Evolutionary conservation across 2,888 invertebrate species (phyloP), one percentile per base, ranked within the genome.

Genomic region (Stenotaenia linearis): DNA sequence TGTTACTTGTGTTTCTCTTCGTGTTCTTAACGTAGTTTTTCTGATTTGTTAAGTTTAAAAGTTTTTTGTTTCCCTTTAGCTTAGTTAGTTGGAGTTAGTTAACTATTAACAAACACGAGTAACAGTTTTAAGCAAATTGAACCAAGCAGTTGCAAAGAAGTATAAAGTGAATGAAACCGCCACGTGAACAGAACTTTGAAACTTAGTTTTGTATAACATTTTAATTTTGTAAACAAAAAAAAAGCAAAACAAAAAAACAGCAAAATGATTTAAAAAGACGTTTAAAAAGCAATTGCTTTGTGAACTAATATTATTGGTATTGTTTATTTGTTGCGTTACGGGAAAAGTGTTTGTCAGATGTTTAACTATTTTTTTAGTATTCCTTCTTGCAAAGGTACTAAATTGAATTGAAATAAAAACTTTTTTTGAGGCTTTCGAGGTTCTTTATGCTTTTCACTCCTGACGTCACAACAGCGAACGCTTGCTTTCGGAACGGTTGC

Each of bases 131-230:
- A 69, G 69, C 69, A 69, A 69, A 69, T 69, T 23, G n/a, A 69
- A 69, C 69, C 69, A 69, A 69, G 69, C 69, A 25, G 69, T 0
- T 69, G 69, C 28, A 69, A 69, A 37, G 37, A 75, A 75, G 76
- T 77, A 37, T 30, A 45, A 77, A 77, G 77, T 77, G 77, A 77
- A 77, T 77, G 77, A 77, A 45, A 45, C 77, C 77, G 40, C 77
- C 77, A 77, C 77, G 77, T 77, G 77, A 77, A 77, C 77, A 77
- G 77, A 75, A 50, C 50, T 50, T 50, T 50, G 50, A 50, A 32
- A 75, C 35, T 75, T 32, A 75, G 37, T 75, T 37, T 37, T 75
- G 32, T 75, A 37, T 37, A 37, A 75, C 32, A 75, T 75, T 75
- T 75, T 75, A 32, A 75, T 75, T 75, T 30, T 35, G 18, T 32